Evolutionary conservation across 2,888 invertebrate genomes (phyloP).

Genomic region (Periphyllus acericola): DNA sequence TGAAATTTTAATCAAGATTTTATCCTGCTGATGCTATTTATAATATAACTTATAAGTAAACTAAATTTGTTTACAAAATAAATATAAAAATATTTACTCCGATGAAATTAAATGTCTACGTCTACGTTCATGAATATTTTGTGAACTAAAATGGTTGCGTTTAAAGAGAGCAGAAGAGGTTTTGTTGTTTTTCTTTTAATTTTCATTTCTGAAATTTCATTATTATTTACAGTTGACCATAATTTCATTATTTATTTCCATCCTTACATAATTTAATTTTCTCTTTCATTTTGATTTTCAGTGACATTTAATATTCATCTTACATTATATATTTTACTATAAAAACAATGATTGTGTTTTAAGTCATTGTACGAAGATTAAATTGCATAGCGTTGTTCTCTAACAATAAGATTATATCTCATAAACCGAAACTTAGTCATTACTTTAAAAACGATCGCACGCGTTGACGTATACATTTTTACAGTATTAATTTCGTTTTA

Average conservation of each 20-base stretch:
- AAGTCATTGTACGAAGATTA: conserved; percentile 33
- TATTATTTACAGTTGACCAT: conserved; percentile 27
- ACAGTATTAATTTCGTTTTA: neutral
- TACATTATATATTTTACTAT: conserved; percentile 34
- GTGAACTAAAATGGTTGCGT: neutral
- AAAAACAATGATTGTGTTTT: conserved; percentile 33
- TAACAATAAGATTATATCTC: conserved; percentile 29
- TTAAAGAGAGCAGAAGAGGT: neutral
- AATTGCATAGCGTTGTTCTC: conserved; percentile 19
- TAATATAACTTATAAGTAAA: neutral
- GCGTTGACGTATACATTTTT: neutral
- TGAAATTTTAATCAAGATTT: neutral
- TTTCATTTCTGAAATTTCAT: neutral
- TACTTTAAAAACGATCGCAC: conserved; percentile 3
- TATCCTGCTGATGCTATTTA: neutral
- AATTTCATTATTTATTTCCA: conserved; percentile 45
- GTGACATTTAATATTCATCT: conserved; percentile 47
- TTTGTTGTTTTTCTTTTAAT: neutral
- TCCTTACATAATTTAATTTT: conserved; percentile 40
- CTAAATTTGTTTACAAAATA: neutral
- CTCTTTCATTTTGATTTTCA: conserved; percentile 39
- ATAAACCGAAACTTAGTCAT: conserved; percentile 28
- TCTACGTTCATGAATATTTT: neutral
- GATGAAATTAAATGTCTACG: neutral
- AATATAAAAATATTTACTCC: neutral